These are phyloP conservation scores for Stomorhina lunata DNA, from an alignment of 2,888 invertebrate species.

Conservation along the genomic window DNA sequence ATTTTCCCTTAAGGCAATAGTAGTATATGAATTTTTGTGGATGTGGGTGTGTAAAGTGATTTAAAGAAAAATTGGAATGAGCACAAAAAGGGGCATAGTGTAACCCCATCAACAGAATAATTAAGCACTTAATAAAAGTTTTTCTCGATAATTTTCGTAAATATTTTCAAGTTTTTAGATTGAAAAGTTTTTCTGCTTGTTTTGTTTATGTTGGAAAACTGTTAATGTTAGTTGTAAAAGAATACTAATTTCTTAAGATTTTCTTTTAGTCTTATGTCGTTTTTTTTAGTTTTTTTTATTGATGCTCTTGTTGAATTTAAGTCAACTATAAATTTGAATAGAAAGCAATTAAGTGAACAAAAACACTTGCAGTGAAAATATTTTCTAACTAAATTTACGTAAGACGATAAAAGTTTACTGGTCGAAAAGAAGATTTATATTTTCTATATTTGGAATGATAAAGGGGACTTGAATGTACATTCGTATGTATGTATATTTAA, in stretches of 20 bases:
- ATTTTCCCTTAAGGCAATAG: too few species aligned
- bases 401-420: too few species aligned
- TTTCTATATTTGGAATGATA: too few species aligned
- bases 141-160: slow-evolving; percentile 60
- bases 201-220: slow-evolving; percentile 44
- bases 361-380: neutral
- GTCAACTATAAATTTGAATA: slow-evolving; percentile 33
- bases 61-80: slow-evolving; percentile 11
- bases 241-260: slow-evolving; percentile 43
- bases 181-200: slow-evolving; percentile 51
- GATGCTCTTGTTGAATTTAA: neutral
- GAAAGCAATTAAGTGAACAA: slow-evolving; percentile 40
- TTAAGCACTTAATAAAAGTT: slow-evolving; percentile 60
- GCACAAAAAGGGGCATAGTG: neutral
- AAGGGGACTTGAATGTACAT: too few species aligned
- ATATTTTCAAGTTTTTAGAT: slow-evolving; percentile 63
- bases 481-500: too few species aligned
- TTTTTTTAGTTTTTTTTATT: slow-evolving; percentile 16
- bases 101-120: slow-evolving; percentile 52
- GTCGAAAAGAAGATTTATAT: too few species aligned
- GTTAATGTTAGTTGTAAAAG: slow-evolving; percentile 46
- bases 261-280: too few species aligned
- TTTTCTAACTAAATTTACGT: neutral
- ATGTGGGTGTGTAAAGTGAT: neutral
- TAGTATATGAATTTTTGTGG: neutral